A percentile compares a stretch with the other conserved stretches of the same genome.
Conservation (phyloP, 2,797 vertebrate species). For the Gallinago solitaria region DNA sequence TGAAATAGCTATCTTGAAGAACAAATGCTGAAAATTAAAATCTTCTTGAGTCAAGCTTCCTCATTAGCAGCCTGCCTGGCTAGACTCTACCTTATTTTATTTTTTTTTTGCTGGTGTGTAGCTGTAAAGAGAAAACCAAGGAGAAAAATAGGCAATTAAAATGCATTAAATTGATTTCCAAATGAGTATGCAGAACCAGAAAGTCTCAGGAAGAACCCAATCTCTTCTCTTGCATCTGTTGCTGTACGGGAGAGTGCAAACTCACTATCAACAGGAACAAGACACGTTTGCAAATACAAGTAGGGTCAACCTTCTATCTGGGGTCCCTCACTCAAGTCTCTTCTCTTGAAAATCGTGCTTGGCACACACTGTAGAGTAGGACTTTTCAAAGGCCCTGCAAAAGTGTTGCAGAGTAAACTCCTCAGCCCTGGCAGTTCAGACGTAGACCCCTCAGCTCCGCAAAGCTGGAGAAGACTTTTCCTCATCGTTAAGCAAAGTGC, state of each 20-base stretch:
- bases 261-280: background rate
- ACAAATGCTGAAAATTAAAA: conserved; percentile 49
- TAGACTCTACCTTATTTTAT: conserved; percentile 48
- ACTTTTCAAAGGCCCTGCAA: background rate
- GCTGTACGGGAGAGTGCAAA: background rate
- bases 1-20: conserved; percentile 25
- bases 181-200: conserved; percentile 27
- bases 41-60: conserved; percentile 32
- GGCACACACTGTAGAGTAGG: background rate
- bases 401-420: background rate
- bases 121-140: conserved; percentile 40
- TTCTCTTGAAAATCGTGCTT: background rate
- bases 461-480: background rate
- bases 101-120: conserved; percentile 36
- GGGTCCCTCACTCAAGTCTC: background rate
- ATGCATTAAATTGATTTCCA: conserved; percentile 47
- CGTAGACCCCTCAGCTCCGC: background rate
- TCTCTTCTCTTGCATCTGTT: conserved; percentile 20
- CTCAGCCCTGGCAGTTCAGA: background rate
- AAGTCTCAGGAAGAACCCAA: conserved; percentile 29
- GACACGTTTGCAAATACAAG: background rate
- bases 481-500: background rate
- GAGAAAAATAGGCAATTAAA: conserved; percentile 64
- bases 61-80: conserved; percentile 52
- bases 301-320: background rate